A percentile compares a stretch with the other conserved stretches of the same genome.
These are phyloP conservation scores for Campylomormyrus tamandua DNA, from an alignment of 2,113 vertebrate genomes.

Conservation along the genomic window DNA sequence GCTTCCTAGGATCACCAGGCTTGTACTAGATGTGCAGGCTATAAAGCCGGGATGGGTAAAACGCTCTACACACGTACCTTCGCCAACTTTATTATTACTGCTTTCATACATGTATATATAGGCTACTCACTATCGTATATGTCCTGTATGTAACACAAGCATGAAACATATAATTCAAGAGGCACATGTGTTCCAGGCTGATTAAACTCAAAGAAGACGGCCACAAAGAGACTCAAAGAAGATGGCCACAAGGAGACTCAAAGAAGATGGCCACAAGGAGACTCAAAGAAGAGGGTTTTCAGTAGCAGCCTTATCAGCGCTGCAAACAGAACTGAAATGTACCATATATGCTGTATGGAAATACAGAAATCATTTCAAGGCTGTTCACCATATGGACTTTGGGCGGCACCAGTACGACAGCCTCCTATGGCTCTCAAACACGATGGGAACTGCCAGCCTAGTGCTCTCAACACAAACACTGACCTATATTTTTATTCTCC, in stretches of 20 bases:
- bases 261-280: not conserved
- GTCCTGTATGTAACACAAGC: not conserved
- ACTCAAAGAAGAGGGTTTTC: not conserved
- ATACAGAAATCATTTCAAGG: not conserved
- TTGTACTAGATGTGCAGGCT: not conserved
- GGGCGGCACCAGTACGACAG: not conserved
- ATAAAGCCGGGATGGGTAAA: not conserved
- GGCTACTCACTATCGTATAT: not conserved
- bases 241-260: not conserved
- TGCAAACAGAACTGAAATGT: not conserved
- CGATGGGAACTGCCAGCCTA: not conserved
- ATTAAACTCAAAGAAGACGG: not conserved
- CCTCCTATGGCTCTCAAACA: not conserved
- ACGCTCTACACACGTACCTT: not conserved
- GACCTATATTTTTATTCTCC: conserved; percentile 18
- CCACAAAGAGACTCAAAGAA: not conserved
- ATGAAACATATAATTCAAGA: not conserved
- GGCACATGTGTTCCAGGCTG: not conserved
- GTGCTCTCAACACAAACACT: not conserved
- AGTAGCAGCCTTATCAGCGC: not conserved
- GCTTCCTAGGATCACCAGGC: not conserved
- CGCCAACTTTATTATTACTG: not conserved
- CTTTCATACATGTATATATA: not conserved
- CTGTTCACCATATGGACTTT: not conserved
- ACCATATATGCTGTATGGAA: not conserved